Conservation (phyloP, 2,888 invertebrate genomes). For the Agrenia bidenticulata region DNA sequence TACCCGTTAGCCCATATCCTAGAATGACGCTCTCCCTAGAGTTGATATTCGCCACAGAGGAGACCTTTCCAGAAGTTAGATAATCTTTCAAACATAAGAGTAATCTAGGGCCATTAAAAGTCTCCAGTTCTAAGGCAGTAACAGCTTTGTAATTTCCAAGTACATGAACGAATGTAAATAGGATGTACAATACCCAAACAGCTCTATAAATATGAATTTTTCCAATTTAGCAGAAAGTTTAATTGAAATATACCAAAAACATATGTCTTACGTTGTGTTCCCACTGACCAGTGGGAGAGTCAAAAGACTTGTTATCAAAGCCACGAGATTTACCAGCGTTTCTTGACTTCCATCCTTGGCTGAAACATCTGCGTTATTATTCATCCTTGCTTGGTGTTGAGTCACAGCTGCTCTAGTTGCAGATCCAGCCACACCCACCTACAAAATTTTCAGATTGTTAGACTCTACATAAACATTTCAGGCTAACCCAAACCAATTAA, state of each 20-base stretch:
- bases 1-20: slow-evolving; percentile 57
- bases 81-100: slow-evolving; percentile 70
- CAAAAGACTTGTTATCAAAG: slow-evolving; percentile 75
- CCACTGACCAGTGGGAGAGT: slow-evolving; percentile 69
- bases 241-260: too few species aligned
- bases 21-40: slow-evolving; percentile 69
- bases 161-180: slow-evolving; percentile 77
- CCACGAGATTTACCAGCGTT: slow-evolving; percentile 87
- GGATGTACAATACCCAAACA: slow-evolving; percentile 70
- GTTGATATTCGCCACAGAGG: slow-evolving; percentile 69
- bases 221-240: too few species aligned
- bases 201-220: slow-evolving; percentile 65
- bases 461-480: neutral
- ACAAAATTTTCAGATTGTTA: neutral
- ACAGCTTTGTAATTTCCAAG: slow-evolving; percentile 87
- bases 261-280: slow-evolving; percentile 57
- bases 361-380: slow-evolving; percentile 69
- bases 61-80: slow-evolving; percentile 64
- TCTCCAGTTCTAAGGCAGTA: slow-evolving; percentile 72
- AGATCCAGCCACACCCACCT: slow-evolving; percentile 34
- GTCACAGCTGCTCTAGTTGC: slow-evolving; percentile 83
- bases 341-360: slow-evolving; percentile 97
- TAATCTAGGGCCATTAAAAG: slow-evolving; percentile 78
- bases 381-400: slow-evolving; percentile 71
- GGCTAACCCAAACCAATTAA: too few species aligned